phyloP scores from a whole-genome alignment of 2,888 invertebrate species.

The Phaedon cochleariae region DNA sequence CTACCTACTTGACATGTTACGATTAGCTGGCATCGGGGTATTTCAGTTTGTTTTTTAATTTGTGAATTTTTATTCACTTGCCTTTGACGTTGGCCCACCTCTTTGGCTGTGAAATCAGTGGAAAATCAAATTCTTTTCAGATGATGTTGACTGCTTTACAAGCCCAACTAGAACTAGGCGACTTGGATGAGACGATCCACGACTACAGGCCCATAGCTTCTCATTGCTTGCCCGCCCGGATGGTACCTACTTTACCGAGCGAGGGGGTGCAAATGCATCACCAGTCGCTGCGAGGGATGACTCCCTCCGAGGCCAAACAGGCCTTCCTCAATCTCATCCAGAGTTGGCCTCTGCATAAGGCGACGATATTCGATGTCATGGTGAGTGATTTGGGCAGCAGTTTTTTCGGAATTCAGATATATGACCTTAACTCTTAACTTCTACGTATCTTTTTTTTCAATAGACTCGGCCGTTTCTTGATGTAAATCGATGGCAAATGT shows the following conservation, averaged over 20 bases:
- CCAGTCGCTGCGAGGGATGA: conserved; percentile 87
- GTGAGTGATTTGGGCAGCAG: conserved; percentile 66
- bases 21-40: too few relatives aligned
- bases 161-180: conserved; percentile 91
- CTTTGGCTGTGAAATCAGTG: too few relatives aligned
- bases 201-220: conserved; percentile 76
- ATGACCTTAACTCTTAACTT: too few relatives aligned
- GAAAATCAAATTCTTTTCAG: too few relatives aligned
- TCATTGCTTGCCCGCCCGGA: conserved; percentile 84
- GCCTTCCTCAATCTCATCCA: conserved; percentile 92
- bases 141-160: conserved; percentile 94
- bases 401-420: too few relatives aligned
- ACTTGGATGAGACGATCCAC: conserved; percentile 74
- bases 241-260: conserved; percentile 79
- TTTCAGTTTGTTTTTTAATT: too few relatives aligned
- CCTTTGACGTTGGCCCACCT: too few relatives aligned
- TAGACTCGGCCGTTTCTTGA: too few relatives aligned
- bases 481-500: too few relatives aligned
- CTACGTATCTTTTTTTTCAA: too few relatives aligned
- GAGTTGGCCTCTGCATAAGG: conserved; percentile 92
- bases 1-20: too few relatives aligned
- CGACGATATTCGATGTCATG: conserved; percentile 95
- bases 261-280: conserved; percentile 92
- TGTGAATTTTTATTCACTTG: too few relatives aligned
- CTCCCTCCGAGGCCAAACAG: conserved; percentile 87